Base-by-base conservation (phyloP, 2,797 vertebrate species). In the Ispidina picta region DNA sequence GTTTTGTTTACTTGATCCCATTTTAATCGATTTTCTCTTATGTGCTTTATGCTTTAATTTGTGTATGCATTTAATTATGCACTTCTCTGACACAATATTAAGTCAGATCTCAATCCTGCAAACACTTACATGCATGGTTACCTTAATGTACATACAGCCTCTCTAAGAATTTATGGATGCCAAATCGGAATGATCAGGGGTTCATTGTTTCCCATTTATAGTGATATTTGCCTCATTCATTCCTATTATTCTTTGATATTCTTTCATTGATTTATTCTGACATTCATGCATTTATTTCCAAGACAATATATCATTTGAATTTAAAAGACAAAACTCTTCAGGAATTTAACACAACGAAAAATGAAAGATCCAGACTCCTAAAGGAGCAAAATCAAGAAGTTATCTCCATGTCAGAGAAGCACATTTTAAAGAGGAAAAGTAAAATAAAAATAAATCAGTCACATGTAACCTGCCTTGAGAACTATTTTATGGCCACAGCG, bases 221-320 rank as follows among this genome's bases (percentile, higher is more conserved):
- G 44, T 37, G n/a, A 84, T 19, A 10, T 49, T 72, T 92, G 43
- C 43, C 58, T 94, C 65, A 59, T 83, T 91, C 74, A 82, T 81
- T 91, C 58, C 43, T 90, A 52, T 66, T 91, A 91, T 63, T 86
- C 55, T 76, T 83, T 68, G 10, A 59, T 74, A 70, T 20, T 90
- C 54, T 74, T 88, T 49, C 37, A 68, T 65, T 80, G 62, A 88
- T 85, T 80, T 91, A 74, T 72, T 92, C 79, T 86, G 65, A 83
- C 62, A 75, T 63, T 74, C 83, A 46, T 19, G 25, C 65, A 77
- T 86, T 85, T 85, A 91, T 77, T 95, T 83, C 48, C 56, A 92
- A 90, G 44, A 8, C 58, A 88, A 88, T 48, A 58, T 6, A 84
- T 48, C 5, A 71, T 59, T 29, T 80, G 58, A 88, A 86, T 51